These are phyloP conservation scores for Galeopsomyia nigrocyanea DNA, from an alignment of 2,888 invertebrate species.

Conservation along the genomic window DNA sequence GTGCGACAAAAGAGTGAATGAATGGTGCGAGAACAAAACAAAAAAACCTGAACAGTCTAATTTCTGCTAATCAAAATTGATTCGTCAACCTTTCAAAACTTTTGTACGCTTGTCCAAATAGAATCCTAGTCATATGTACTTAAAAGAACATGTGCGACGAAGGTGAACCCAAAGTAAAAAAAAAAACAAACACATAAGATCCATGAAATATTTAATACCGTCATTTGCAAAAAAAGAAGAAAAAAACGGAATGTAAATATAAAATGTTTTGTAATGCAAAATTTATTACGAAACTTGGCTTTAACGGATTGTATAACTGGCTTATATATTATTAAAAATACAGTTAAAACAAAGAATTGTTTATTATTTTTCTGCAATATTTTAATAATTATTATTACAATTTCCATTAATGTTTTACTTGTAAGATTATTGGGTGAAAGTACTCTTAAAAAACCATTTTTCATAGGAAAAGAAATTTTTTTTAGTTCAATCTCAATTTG, in stretches of 20 bases:
- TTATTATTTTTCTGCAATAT: not conserved
- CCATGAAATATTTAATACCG: slow-evolving; percentile 17
- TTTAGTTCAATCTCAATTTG: too few species aligned
- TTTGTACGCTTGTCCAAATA: slow-evolving; percentile 54
- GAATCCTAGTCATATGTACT: slow-evolving; percentile 26
- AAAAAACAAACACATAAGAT: slow-evolving; percentile 9
- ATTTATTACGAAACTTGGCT: slow-evolving; percentile 33
- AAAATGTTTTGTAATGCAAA: slow-evolving; percentile 40
- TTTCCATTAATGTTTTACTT: too few species aligned
- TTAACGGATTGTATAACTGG: slow-evolving; percentile 38
- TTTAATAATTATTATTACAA: too few species aligned
- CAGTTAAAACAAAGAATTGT: not conserved
- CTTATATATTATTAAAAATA: slow-evolving; percentile 14
- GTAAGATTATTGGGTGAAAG: too few species aligned
- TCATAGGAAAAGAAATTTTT: too few species aligned
- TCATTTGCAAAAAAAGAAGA: not conserved
- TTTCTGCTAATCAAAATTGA: slow-evolving; percentile 50
- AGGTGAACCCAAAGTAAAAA: slow-evolving; percentile 5
- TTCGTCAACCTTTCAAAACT: slow-evolving; percentile 52
- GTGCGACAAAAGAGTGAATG: slow-evolving; percentile 17
- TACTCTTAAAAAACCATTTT: too few species aligned
- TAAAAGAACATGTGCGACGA: slow-evolving; percentile 1
- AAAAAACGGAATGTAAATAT: slow-evolving; percentile 28
- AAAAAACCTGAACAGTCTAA: slow-evolving; percentile 15
- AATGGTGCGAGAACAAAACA: slow-evolving; percentile 7